phyloP scores from a whole-genome alignment of 2,797 vertebrate species.

The Oreochromis grahami region DNA sequence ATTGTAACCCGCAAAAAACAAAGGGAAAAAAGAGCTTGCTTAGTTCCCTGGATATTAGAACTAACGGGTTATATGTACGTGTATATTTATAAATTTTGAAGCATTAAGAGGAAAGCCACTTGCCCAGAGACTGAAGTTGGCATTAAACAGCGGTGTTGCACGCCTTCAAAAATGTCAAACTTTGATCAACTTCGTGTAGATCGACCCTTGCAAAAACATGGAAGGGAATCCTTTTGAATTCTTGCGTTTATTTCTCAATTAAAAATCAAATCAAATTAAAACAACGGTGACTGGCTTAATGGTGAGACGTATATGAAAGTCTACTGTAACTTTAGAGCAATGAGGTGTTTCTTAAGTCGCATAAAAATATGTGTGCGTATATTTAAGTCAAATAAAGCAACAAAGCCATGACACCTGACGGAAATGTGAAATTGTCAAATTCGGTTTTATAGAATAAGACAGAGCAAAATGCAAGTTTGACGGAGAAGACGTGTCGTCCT shows the following conservation, averaged over 20 bases:
- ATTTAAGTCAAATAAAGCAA: not conserved
- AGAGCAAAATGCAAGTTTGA: not conserved
- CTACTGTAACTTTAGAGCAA: not conserved
- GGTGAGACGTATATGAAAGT: not conserved
- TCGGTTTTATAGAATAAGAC: constrained; percentile 17
- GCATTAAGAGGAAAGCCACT: not conserved
- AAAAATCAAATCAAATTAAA: not conserved
- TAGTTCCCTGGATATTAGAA: constrained; percentile 18
- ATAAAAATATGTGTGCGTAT: not conserved
- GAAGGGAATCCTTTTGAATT: not conserved
- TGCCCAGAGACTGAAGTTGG: not conserved
- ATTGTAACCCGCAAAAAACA: not conserved
- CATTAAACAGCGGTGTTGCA: not conserved
- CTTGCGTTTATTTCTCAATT: not conserved
- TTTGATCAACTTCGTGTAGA: constrained; percentile 8
- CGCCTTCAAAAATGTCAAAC: not conserved
- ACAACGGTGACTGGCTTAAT: not conserved
- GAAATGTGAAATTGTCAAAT: not conserved
- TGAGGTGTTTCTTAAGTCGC: not conserved
- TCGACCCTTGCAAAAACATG: not conserved
- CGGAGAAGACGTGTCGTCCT: not conserved
- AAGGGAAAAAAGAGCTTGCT: not conserved
- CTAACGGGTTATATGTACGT: not conserved
- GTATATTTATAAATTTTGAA: constrained; percentile 5
- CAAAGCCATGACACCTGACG: not conserved